These are phyloP conservation scores for Neocrepidodera transversa DNA, from an alignment of 2,888 invertebrate genomes.

Conservation along the genomic window DNA sequence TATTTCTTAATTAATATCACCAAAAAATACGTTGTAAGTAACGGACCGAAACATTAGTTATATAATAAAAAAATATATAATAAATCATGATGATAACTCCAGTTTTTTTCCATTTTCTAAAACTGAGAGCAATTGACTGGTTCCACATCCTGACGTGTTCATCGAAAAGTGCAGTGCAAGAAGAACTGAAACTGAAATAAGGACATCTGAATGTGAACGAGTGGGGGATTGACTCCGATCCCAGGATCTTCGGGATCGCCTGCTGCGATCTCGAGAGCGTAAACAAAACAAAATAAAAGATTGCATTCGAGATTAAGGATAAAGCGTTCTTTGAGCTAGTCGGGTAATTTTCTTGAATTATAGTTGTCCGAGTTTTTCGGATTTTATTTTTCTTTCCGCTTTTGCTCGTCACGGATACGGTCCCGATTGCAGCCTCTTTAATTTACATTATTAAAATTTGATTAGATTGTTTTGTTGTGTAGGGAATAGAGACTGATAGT, in stretches of 20 bases:
- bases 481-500: no score
- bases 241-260: slow-evolving; percentile 41
- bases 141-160: slow-evolving; percentile 17
- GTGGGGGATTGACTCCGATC: slow-evolving; percentile 41
- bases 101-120: no score
- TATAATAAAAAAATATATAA: no score
- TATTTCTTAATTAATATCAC: no score
- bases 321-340: slow-evolving; percentile 51
- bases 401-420: slow-evolving; percentile 1
- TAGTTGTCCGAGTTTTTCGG: slow-evolving; percentile 48
- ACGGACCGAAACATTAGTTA: no score
- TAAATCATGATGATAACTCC: no score
- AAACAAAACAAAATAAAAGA: slow-evolving; percentile 55
- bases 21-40: no score
- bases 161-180: slow-evolving; percentile 34
- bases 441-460: slow-evolving; percentile 30
- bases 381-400: slow-evolving; percentile 31
- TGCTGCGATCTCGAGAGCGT: slow-evolving; percentile 24
- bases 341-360: slow-evolving; percentile 54
- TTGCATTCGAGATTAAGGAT: slow-evolving; percentile 55
- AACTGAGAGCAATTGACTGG: slow-evolving; percentile 21
- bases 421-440: slow-evolving; percentile 30
- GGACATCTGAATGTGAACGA: slow-evolving; percentile 42
- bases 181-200: slow-evolving; percentile 38
- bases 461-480: neutral